Evolutionary conservation across 2,888 invertebrate genomes (phyloP), one percentile per base, ranked within the genome.

Genomic region (Hedya salicella): DNA sequence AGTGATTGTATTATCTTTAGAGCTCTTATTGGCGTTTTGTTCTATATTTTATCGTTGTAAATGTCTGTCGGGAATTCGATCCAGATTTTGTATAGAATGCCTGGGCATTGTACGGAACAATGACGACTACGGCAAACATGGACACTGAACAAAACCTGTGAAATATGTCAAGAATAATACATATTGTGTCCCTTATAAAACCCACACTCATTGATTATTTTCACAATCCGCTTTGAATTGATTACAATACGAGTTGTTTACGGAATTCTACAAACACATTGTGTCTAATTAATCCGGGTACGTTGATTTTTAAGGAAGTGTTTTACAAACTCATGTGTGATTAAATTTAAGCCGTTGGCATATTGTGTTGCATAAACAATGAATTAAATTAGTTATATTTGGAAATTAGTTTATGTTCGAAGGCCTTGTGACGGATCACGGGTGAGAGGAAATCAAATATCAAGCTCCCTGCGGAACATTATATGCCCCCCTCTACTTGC

Each of bases 401-500:
- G 16, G 30, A 49, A 56, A 75, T 75, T 72, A 77, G 75, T 30
- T 59, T 17, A 50, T 50, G 48, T 32, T 50, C 14, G 42, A 50
- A 49, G 74, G 74, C 71, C 69, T 71, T 70, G 80, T 85, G 82
- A 86, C 83, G 82, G 83, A 85, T 87, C 80, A 82, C 81, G 76
- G 76, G 70, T 69, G 72, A 83, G 80, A 82, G 83, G 79, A 80
- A 86, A 86, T 85, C 83, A 86, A 87, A 86, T 82, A 86, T 80
- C 74, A 73, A 70, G 74, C 67, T 77, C 81, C 79, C 78, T 14
- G 16, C 71, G 75, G 74, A 75, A 68, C 69, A 71, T 73, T 73
- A 46, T 36, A 57, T 13, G 36, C 36, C 46, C 65, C 65, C 46
- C 42, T 57, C 60, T 46, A 53, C 46, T 65, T 36, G 56, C 39